Evolutionary conservation across 2,113 vertebrate species (phyloP), one percentile per base, ranked within the genome.

Genomic region (Hemiprocne comata): DNA sequence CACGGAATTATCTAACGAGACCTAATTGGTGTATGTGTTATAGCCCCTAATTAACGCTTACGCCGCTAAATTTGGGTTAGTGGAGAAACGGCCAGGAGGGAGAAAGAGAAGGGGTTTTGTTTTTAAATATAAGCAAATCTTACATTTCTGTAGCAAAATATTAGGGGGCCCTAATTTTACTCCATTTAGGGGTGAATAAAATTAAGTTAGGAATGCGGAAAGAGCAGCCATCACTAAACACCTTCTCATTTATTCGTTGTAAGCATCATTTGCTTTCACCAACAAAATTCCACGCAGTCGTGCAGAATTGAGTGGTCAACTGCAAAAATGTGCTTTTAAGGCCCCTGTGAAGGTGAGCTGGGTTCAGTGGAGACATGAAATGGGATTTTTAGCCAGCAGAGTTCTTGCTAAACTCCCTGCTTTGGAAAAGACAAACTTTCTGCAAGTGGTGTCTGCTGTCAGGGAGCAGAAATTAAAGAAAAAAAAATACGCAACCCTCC

Each of bases 251-350:
- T 60, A 11, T 70, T 78, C 75, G 28, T 62, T 7, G 3, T 18
- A 29, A 69, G 7, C 4, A 0, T 31, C 8, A 17, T 58, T 53
- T 80, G 19, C 11, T 76, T 17, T 91, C 25, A 10, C 6, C 0
- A 26, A 16, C 14, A 24, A 4, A 29, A 50, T 82, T n/a, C 38
- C 4, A 2, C 19, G 11, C 7, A 4, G 1, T 34, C 17, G 15
- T 58, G 15, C 28, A 25, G 67, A 62, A 28, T 3, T 4, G 65
- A 12, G 36, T 24, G 38, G 21, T 33, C 42, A 28, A 57, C 48
- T 7, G 9, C 29, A 48, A 33, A 40, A 50, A 28, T 5, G 46
- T 36, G 36, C 20, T 46, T 57, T 64, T 55, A 19, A 64, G 61
- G 51, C 51, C 10, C 3, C 25, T 46, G 13, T 28, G 46, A 75